Evolutionary conservation across 2,113 vertebrate genomes (phyloP).

Genomic region (Rafetus swinhoei): DNA sequence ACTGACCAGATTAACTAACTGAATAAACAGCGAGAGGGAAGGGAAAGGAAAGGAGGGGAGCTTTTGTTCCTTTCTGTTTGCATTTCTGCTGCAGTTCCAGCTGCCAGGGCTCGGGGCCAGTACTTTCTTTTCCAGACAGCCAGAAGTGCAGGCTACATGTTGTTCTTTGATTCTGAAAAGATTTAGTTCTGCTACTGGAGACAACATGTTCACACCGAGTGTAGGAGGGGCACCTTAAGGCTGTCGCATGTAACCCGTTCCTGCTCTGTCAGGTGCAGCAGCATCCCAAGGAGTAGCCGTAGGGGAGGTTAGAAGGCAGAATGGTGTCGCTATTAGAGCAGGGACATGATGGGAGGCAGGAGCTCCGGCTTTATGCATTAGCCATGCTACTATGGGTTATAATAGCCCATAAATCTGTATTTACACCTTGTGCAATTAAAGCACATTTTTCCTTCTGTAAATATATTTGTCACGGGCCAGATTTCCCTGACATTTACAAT

Average conservation of each 20-base stretch:
- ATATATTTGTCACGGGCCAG: slow-evolving; percentile 16
- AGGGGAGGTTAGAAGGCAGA: background rate
- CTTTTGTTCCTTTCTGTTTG: slow-evolving; percentile 41
- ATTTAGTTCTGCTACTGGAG: slow-evolving; percentile 5
- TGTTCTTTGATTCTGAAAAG: background rate
- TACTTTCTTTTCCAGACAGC: slow-evolving; percentile 39
- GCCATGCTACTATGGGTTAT: background rate
- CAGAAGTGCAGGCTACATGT: slow-evolving; percentile 38
- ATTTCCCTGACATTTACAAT: slow-evolving; percentile 27
- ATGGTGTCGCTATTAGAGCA: background rate
- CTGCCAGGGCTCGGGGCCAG: slow-evolving; percentile 45
- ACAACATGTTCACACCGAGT: background rate
- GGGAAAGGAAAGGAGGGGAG: background rate
- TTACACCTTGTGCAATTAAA: background rate
- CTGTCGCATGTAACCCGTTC: background rate
- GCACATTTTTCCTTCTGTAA: slow-evolving; percentile 15
- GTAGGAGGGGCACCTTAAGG: background rate
- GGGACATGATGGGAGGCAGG: background rate
- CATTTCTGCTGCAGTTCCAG: slow-evolving; percentile 35
- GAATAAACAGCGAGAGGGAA: slow-evolving; percentile 35
- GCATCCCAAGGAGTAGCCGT: background rate
- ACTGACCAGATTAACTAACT: slow-evolving; percentile 33
- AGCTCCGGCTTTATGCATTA: background rate
- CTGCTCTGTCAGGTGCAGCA: background rate
- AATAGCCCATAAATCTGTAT: background rate